phyloP scores from a whole-genome alignment of 2,113 vertebrate species.

The Actenoides lindsayi region DNA sequence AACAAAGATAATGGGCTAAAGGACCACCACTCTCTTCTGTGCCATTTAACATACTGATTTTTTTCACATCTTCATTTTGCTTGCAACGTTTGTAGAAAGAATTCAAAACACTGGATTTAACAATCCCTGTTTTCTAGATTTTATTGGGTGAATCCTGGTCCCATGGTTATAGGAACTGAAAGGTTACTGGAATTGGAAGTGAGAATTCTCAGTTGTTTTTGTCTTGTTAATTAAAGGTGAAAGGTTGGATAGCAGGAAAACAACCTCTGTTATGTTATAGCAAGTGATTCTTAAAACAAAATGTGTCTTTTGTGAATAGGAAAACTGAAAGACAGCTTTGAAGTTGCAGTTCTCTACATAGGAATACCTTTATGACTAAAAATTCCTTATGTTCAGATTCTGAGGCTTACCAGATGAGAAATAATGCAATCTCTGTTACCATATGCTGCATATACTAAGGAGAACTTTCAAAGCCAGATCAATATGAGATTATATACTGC shows the following conservation, averaged over 20 bases:
- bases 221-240: background rate
- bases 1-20: background rate
- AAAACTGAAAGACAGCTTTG: background rate
- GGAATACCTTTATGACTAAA: background rate
- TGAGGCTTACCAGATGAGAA: background rate
- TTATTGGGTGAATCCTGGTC: background rate
- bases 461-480: slow-evolving; percentile 5
- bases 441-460: background rate
- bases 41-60: background rate
- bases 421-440: background rate
- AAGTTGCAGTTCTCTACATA: background rate
- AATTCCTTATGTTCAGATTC: background rate
- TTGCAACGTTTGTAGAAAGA: background rate
- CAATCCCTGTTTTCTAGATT: background rate
- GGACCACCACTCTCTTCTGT: background rate
- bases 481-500: background rate
- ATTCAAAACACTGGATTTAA: background rate
- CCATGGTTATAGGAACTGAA: background rate
- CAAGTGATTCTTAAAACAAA: background rate
- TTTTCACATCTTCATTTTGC: background rate
- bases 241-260: background rate
- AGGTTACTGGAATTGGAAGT: background rate
- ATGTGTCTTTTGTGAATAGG: background rate
- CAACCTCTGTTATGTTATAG: background rate
- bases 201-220: background rate